Conservation (phyloP, 2,797 vertebrate species). For the Sibirionetta formosa region DNA sequence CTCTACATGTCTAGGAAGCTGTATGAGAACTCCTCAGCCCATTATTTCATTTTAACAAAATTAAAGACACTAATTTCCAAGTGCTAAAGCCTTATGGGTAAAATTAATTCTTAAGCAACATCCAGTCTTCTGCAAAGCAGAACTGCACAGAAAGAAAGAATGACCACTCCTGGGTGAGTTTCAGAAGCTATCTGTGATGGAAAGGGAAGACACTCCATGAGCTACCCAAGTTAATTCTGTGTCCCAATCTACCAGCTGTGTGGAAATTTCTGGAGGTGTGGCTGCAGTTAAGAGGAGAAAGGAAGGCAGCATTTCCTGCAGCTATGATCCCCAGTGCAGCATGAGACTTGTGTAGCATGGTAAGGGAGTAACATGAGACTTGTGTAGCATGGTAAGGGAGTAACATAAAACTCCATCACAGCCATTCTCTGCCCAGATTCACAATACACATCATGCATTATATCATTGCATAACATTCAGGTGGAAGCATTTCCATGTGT, state of each 20-base stretch:
- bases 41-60: background rate
- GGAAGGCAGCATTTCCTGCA: background rate
- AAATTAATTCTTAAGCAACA: fast-evolving
- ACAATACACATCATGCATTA: fast-evolving
- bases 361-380: too few relatives aligned
- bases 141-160: background rate
- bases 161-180: fast-evolving
- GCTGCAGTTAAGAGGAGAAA: background rate
- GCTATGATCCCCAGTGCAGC: background rate
- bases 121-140: background rate
- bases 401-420: fast-evolving
- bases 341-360: fast-evolving
- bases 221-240: background rate
- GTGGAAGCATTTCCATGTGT: fast-evolving
- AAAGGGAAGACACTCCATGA: background rate
- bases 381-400: fast-evolving
- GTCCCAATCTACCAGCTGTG: background rate
- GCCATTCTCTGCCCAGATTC: background rate
- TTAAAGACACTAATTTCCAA: background rate
- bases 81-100: background rate
- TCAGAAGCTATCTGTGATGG: background rate
- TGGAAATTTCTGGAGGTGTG: fast-evolving
- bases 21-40: background rate
- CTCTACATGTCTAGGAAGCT: too few relatives aligned
- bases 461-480: background rate